A percentile compares a stretch with the other conserved stretches of the same genome.
Evolutionary conservation across 2,888 invertebrate genomes (phyloP).

Genomic region (Tolmerus cingulatus): DNA sequence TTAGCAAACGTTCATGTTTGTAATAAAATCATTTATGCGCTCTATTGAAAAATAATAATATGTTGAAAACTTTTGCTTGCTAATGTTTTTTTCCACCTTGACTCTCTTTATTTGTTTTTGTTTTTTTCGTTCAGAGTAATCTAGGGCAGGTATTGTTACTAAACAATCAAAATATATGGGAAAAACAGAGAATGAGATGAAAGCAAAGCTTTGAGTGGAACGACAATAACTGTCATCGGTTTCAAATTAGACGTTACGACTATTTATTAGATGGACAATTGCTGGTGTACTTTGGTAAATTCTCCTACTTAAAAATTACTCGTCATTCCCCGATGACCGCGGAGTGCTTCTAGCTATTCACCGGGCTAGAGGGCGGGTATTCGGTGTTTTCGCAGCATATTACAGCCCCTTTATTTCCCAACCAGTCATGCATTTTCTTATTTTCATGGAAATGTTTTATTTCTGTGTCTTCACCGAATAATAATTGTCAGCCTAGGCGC

Average conservation of each 20-base stretch:
- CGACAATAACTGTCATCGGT: constrained; percentile 43
- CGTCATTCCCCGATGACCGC: constrained; percentile 14
- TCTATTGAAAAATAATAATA: not conserved
- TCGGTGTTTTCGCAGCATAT: not conserved
- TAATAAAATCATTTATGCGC: too few relatives aligned
- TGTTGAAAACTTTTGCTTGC: not conserved
- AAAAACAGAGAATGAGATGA: not conserved
- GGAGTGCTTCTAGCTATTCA: not conserved
- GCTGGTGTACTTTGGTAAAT: not conserved
- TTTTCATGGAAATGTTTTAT: not conserved
- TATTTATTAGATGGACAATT: constrained; percentile 21
- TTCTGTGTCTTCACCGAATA: not conserved
- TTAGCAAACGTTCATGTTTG: too few relatives aligned
- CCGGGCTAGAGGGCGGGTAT: not conserved
- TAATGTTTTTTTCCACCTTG: not conserved
- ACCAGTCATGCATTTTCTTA: constrained; percentile 21
- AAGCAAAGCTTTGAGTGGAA: not conserved
- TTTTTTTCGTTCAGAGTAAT: not conserved
- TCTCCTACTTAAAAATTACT: constrained; percentile 17
- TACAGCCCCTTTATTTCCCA: not conserved
- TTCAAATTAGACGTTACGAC: constrained; percentile 42
- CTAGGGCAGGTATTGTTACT: not conserved
- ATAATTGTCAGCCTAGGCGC: not conserved
- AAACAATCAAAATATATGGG: not conserved
- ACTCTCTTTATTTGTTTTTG: too few relatives aligned